phyloP scores from a whole-genome alignment of 30 jellyfish, hydroid and myxozoan species.

The Aurelia aurita complex sp. Pacific region DNA sequence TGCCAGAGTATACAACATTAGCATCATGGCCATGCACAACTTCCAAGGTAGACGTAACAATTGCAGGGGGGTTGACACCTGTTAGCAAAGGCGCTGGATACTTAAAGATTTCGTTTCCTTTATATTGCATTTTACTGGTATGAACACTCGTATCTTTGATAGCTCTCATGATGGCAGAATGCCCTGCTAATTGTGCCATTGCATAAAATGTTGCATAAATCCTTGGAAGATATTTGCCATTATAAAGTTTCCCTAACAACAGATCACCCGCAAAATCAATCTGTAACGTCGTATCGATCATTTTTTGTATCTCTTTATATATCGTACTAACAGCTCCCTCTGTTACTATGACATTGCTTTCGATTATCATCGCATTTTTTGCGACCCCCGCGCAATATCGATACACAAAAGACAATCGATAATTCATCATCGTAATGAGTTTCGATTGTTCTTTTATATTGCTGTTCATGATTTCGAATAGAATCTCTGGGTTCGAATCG shows the following conservation, averaged over 20 bases:
- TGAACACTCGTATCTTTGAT: conserved; percentile 20
- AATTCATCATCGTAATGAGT: conserved; percentile 23
- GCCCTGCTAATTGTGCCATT: conserved; percentile 46
- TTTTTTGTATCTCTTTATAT: conserved; percentile 20
- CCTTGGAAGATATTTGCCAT: conserved; percentile 54
- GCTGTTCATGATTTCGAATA: not conserved
- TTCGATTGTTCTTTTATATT: conserved; percentile 9
- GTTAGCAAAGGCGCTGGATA: conserved; percentile 4
- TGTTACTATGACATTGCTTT: conserved; percentile 1
- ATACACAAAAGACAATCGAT: conserved; percentile 25
- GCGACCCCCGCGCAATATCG: conserved; percentile 32
- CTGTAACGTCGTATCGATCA: conserved; percentile 22
- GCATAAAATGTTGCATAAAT: conserved; percentile 44
- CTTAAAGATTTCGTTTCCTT: conserved; percentile 8
- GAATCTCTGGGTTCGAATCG: conserved; percentile 25
- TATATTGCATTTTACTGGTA: not conserved
- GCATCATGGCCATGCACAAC: not conserved
- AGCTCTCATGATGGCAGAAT: conserved; percentile 10
- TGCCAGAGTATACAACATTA: conserved; percentile 16
- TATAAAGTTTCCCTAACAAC: conserved; percentile 5
- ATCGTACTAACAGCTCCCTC: conserved; percentile 18
- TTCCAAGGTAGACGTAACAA: conserved; percentile 2
- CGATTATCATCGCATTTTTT: conserved; percentile 32
- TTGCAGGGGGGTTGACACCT: conserved; percentile 55
- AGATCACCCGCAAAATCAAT: conserved; percentile 2